phyloP scores from a whole-genome alignment of 2,888 invertebrate species.

The Meloe dianella region DNA sequence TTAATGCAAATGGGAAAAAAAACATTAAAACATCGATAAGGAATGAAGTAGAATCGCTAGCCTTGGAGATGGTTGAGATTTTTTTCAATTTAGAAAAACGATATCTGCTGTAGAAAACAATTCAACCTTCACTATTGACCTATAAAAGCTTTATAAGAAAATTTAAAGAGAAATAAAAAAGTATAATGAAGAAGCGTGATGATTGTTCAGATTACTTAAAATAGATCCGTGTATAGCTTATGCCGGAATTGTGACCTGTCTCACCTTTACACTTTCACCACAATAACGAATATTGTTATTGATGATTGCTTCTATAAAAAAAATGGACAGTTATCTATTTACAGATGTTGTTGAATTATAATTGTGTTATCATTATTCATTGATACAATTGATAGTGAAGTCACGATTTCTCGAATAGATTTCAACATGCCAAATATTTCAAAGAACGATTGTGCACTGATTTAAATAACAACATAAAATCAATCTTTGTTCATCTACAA shows the following conservation, averaged over 20 bases:
- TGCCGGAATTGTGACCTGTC: conserved; percentile 2
- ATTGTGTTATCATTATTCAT: background rate
- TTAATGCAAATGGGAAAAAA: background rate
- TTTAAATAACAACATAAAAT: no score
- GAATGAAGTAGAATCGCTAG: background rate
- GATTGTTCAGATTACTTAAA: background rate
- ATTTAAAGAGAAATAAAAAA: background rate
- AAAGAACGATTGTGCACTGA: background rate
- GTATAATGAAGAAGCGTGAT: background rate
- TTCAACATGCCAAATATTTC: background rate
- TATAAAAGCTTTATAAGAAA: background rate
- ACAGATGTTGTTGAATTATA: background rate
- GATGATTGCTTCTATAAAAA: background rate
- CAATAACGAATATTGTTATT: background rate
- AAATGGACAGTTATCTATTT: background rate
- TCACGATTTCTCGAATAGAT: background rate
- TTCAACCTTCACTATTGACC: conserved; percentile 8
- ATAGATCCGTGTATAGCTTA: background rate
- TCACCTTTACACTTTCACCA: conserved; percentile 1
- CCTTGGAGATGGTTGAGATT: background rate
- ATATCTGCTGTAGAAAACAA: background rate
- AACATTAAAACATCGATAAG: background rate
- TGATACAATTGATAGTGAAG: background rate
- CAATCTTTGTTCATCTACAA: no score
- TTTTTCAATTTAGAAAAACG: background rate